Evolutionary conservation across 37 sponge, comb jelly and placozoan genomes (phyloP).

Genomic region (Eunapius fragilis): DNA sequence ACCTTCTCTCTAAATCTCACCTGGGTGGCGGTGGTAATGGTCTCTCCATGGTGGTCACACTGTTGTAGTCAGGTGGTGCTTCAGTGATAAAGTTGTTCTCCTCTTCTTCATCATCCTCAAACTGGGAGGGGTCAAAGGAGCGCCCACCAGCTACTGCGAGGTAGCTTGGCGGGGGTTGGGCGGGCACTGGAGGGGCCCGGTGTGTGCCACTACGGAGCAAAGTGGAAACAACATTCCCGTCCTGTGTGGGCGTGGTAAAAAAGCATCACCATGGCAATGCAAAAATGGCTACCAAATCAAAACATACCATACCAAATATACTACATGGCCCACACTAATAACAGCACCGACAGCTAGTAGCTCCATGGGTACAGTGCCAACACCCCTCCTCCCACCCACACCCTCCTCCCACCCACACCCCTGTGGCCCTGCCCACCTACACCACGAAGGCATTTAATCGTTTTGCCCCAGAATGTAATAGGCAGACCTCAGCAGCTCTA

Average conservation of each 20-base stretch:
- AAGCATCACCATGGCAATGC: neutral
- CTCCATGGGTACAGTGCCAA: too few relatives aligned
- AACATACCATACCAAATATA: neutral
- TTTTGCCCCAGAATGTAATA: neutral
- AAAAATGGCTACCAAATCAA: neutral
- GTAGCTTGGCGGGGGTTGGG: slow-evolving; percentile 32
- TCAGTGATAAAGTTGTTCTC: slow-evolving; percentile 31
- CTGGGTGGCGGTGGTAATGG: neutral
- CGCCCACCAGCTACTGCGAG: slow-evolving; percentile 2
- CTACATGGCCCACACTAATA: too few relatives aligned
- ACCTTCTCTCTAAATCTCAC: neutral
- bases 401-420: too few relatives aligned
- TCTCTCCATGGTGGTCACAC: neutral
- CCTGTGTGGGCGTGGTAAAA: neutral
- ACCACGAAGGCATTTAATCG: too few relatives aligned
- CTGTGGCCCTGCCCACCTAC: too few relatives aligned
- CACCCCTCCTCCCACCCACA: neutral
- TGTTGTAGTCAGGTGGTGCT: slow-evolving; percentile 69
- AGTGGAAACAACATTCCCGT: neutral
- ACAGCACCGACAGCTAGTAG: too few relatives aligned
- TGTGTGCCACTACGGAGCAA: slow-evolving; percentile 29
- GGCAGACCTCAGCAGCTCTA: slow-evolving; percentile 47
- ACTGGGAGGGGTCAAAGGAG: slow-evolving; percentile 38
- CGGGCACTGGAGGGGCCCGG: neutral
- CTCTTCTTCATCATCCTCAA: slow-evolving; percentile 46